Evolutionary conservation across 2,888 invertebrate genomes (phyloP), one percentile per base, ranked within the genome.

Genomic region (Drosophila neoperkinsi): DNA sequence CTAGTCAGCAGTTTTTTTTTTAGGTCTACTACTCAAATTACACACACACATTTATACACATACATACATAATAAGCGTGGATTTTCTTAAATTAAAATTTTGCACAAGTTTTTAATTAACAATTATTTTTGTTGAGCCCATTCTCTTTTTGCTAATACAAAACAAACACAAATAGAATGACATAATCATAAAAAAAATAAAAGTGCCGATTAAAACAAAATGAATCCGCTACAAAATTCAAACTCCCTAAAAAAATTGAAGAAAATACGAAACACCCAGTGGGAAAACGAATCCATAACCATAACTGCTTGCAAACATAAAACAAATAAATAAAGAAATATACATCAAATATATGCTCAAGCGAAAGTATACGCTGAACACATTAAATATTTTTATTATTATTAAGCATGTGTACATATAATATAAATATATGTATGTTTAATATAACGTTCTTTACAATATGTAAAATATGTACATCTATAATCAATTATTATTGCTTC

Each of bases 41-140:
- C 25, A 51, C 11, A 61, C 63, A 63, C 11, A 52, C 10, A 63
- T 41, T n/a, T 4, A 62, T 34, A 10, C 25, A 25, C 36, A 53
- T n/a, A 25, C 36, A 53, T n/a, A 36, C 30, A 68, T 43, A 34
- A 34, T 25, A 61, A 49, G 56, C 74, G 62, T 60, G 46, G 62
- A 31, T 33, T 28, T 43, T 49, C 65, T 43, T 46, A 25, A 73
- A 78, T 57, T 46, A 41, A 28, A 58, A 55, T 43, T 63, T 55
- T 28, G 51, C 13, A 46, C 50, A 33, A 46, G 36, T 56, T 56
- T 63, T 56, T 52, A 16, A 36, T 56, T 25, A 16, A 9, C 25
- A 46, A 46, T 46, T 46, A 25, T 46, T 16, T 46, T 25, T 25
- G 25, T 25, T 16, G 18, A 25, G 16, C 30, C 41, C 30, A 57